A percentile compares a stretch with the other conserved stretches of the same genome.
Evolutionary conservation across 2,888 invertebrate species (phyloP).

Genomic region (Diarsia rubi): DNA sequence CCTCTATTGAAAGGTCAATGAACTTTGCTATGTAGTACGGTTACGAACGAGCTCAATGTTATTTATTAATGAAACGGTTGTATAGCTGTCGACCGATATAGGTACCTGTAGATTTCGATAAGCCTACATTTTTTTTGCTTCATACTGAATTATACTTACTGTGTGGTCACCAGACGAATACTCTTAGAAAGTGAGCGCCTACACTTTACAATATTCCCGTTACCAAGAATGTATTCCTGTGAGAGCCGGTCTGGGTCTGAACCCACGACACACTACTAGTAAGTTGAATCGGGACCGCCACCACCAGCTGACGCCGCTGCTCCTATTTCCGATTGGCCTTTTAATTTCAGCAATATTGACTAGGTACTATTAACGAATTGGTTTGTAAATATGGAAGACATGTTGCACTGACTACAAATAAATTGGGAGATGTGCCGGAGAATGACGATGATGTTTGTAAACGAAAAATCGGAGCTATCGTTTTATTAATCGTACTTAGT

Average conservation of each 20-base stretch:
- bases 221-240: not conserved
- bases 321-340: no score
- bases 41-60: not conserved
- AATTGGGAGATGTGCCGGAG: no score
- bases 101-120: slow-evolving; percentile 1
- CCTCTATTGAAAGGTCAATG: slow-evolving; percentile 17
- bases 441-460: not conserved
- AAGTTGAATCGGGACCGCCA: no score
- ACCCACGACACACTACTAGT: no score
- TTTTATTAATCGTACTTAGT: not conserved
- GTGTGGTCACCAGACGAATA: not conserved
- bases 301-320: no score
- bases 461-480: not conserved
- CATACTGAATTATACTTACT: not conserved
- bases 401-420: no score
- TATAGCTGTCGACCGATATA: not conserved
- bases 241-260: no score
- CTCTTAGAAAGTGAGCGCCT: not conserved
- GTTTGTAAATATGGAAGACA: not conserved
- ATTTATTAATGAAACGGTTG: slow-evolving; percentile 8
- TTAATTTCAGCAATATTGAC: not conserved
- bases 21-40: slow-evolving; percentile 16
- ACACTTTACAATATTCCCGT: not conserved
- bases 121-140: not conserved
- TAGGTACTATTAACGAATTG: not conserved